Conservation (phyloP, 2,888 invertebrate species). For the Synanthedon vespiformis region DNA sequence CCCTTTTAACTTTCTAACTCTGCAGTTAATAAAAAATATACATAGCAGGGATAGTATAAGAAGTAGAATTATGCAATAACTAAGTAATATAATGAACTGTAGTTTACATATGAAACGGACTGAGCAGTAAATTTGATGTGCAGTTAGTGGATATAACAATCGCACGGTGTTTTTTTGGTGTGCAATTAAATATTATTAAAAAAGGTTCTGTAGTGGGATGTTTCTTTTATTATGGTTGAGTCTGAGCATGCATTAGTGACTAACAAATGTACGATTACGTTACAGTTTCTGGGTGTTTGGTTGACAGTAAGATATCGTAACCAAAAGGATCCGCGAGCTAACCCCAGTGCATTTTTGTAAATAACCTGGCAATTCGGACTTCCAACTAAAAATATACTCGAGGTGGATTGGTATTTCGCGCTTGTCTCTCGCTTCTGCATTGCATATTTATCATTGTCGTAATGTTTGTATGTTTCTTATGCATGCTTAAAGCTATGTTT, state of each 20-base stretch:
- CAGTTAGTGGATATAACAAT: no score
- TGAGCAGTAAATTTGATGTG: no score
- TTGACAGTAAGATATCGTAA: constrained; percentile 97
- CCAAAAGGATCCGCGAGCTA: constrained; percentile 97
- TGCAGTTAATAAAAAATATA: no score
- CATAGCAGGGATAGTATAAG: no score
- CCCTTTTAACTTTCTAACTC: no score
- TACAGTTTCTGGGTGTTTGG: constrained; percentile 96
- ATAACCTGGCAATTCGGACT: constrained; percentile 57
- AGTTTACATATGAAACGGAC: no score
- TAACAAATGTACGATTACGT: constrained; percentile 50
- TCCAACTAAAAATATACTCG: constrained; percentile 28
- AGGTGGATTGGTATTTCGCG: constrained; percentile 58
- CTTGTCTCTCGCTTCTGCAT: constrained; percentile 16
- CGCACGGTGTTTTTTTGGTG: no score
- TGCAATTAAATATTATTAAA: no score
- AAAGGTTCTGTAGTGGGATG: no score
- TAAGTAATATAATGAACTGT: no score
- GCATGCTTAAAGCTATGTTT: constrained; percentile 5
- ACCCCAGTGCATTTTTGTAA: constrained; percentile 98
- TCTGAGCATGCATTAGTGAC: constrained; percentile 32
- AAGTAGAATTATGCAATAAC: no score
- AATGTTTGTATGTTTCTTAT: constrained; percentile 10
- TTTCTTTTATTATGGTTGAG: not conserved
- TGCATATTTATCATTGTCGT: constrained; percentile 2